phyloP scores from a whole-genome alignment of 2,888 invertebrate species.

The Caenorhabditis drosophilae region DNA sequence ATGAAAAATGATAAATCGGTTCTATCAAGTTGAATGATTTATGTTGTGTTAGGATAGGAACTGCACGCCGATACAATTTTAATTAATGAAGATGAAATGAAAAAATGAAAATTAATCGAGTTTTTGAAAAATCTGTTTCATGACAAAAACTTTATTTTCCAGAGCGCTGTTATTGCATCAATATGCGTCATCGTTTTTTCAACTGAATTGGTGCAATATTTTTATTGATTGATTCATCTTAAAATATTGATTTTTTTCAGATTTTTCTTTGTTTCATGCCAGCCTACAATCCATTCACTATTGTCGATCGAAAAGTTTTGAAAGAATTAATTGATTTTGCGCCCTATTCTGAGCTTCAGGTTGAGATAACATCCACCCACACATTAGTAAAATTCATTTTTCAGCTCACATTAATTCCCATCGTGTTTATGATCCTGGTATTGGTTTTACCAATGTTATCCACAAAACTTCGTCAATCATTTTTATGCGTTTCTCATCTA shows the following conservation, averaged over 20 bases:
- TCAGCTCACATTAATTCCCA: constrained; percentile 26
- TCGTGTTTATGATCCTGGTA: constrained; percentile 16
- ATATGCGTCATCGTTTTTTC: constrained; percentile 17
- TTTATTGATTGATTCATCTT: background rate
- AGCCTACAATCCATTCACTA: constrained; percentile 20
- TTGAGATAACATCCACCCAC: background rate
- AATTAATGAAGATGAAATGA: background rate
- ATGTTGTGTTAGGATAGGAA: too few species aligned
- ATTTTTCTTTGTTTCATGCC: constrained; percentile 18
- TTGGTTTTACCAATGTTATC: constrained; percentile 7
- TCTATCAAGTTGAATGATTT: too few species aligned
- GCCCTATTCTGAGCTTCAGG: constrained; percentile 24
- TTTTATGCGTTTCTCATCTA: constrained; percentile 24
- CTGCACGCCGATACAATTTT: too few species aligned
- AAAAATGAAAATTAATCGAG: background rate
- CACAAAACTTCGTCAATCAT: constrained; percentile 16
- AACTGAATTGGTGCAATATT: constrained; percentile 27
- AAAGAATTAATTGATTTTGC: constrained; percentile 27
- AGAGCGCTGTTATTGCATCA: constrained; percentile 24
- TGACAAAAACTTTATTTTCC: constrained; percentile 26
- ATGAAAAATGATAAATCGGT: too few species aligned
- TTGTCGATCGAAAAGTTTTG: constrained; percentile 25
- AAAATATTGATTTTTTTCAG: constrained; percentile 8
- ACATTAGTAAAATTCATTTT: background rate
- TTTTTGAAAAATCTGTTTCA: too few species aligned